Evolutionary conservation across 35 echinoderm and acorn worm species (phyloP).

Genomic region (Heliocidaris tuberculata): DNA sequence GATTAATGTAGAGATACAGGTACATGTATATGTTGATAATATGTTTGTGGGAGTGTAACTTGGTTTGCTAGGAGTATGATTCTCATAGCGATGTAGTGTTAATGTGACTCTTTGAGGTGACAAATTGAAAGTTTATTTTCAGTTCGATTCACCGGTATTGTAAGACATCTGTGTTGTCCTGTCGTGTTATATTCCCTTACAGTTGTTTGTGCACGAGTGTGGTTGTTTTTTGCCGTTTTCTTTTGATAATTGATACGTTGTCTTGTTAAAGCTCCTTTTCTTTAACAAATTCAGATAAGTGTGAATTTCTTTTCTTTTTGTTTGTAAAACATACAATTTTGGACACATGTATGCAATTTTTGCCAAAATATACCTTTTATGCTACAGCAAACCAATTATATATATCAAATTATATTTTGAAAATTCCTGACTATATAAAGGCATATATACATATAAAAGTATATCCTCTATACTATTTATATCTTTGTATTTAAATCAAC

Average conservation of each 20-base stretch:
- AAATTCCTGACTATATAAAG: neutral
- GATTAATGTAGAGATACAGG: neutral
- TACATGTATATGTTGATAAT: neutral
- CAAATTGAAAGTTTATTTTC: neutral
- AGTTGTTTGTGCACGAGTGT: constrained; percentile 33
- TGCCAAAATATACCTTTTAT: neutral
- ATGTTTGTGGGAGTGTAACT: neutral
- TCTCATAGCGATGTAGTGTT: neutral
- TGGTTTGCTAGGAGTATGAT: neutral
- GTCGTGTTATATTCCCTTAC: neutral
- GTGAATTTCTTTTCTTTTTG: neutral
- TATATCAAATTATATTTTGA: neutral
- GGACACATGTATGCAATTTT: neutral
- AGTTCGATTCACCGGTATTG: neutral
- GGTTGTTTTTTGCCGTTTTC: neutral
- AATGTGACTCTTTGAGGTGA: neutral
- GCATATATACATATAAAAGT: neutral
- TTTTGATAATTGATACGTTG: neutral
- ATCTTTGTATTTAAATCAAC: neutral
- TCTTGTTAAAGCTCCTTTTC: neutral
- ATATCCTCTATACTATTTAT: neutral
- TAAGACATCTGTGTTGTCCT: neutral
- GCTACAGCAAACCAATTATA: neutral
- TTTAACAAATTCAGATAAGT: neutral
- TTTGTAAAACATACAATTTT: neutral